These are phyloP conservation scores for Mythimna pallens DNA, from an alignment of 2,888 invertebrate genomes.

Conservation along the genomic window DNA sequence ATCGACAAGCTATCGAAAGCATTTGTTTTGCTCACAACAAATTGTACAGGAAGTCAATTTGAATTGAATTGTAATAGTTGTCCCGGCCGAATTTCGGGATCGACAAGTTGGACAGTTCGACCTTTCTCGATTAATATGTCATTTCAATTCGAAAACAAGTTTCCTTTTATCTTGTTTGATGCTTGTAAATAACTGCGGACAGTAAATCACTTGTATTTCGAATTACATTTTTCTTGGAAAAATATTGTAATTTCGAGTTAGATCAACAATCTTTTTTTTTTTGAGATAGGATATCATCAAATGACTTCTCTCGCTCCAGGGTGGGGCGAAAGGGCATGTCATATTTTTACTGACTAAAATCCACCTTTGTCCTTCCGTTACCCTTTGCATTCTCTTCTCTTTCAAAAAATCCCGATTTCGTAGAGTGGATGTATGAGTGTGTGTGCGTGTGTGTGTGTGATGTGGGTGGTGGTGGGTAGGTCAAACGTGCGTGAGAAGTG, in stretches of 20 bases:
- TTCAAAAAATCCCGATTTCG: too few species aligned
- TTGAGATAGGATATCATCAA: too few species aligned
- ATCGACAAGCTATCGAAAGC: background rate
- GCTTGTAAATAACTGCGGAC: conserved; percentile 34
- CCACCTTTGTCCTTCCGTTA: too few species aligned
- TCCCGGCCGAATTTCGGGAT: conserved; percentile 2
- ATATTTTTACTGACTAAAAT: too few species aligned
- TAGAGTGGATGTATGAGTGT: too few species aligned
- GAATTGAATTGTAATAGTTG: conserved; percentile 4
- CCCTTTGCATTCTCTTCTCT: too few species aligned
- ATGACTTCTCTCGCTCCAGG: too few species aligned
- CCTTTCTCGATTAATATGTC: conserved; percentile 39
- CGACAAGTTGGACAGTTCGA: conserved; percentile 43
- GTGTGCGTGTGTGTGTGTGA: too few species aligned
- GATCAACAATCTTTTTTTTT: conserved; percentile 16
- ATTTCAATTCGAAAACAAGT: conserved; percentile 35
- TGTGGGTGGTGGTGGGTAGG: too few species aligned
- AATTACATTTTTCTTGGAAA: conserved; percentile 7
- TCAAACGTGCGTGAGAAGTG: too few species aligned
- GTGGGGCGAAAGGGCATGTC: too few species aligned
- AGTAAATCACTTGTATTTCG: conserved; percentile 6
- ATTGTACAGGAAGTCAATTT: conserved; percentile 17
- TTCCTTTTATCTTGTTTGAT: conserved; percentile 31
- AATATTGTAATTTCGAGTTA: conserved; percentile 3
- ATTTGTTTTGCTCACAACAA: background rate